These are phyloP conservation scores for Mythimna lalbum DNA, from an alignment of 2,888 invertebrate species.

Conservation along the genomic window DNA sequence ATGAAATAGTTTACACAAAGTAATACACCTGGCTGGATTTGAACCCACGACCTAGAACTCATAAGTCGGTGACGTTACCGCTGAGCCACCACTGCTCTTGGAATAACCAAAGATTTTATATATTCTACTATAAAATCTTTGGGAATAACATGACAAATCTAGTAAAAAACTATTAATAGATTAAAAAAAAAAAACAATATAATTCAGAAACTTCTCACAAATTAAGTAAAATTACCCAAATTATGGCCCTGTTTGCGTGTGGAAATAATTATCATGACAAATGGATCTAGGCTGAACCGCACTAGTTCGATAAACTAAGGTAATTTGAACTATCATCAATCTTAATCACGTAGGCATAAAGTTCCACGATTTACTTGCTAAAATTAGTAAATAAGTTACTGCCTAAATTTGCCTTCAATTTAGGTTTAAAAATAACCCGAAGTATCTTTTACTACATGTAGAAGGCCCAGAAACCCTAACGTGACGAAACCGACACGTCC, in stretches of 20 bases:
- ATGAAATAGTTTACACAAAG: too few species aligned
- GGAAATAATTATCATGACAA: constrained; percentile 58
- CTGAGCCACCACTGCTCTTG: constrained; percentile 1
- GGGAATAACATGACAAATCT: constrained; percentile 3
- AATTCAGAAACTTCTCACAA: constrained; percentile 30
- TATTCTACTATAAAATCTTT: too few species aligned
- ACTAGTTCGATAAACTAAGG: constrained; percentile 42
- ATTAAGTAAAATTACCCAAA: constrained; percentile 55
- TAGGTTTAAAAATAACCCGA: constrained; percentile 15
- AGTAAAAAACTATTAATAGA: constrained; percentile 8
- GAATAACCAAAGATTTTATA: too few species aligned
- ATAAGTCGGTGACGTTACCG: too few species aligned
- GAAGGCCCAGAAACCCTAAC: too few species aligned
- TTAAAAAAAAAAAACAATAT: background rate
- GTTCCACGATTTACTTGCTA: constrained; percentile 29
- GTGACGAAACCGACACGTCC: too few species aligned
- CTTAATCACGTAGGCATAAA: constrained; percentile 43
- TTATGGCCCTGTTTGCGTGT: constrained; percentile 57
- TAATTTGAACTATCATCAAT: constrained; percentile 54
- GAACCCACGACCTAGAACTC: too few species aligned
- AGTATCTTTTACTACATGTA: too few species aligned
- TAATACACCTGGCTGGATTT: too few species aligned
- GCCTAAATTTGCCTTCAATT: constrained; percentile 3
- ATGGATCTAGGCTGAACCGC: constrained; percentile 51
- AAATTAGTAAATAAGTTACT: constrained; percentile 8